phyloP scores from a whole-genome alignment of 1,140 invertebrate species.

The Druon quercuslanigerum region DNA sequence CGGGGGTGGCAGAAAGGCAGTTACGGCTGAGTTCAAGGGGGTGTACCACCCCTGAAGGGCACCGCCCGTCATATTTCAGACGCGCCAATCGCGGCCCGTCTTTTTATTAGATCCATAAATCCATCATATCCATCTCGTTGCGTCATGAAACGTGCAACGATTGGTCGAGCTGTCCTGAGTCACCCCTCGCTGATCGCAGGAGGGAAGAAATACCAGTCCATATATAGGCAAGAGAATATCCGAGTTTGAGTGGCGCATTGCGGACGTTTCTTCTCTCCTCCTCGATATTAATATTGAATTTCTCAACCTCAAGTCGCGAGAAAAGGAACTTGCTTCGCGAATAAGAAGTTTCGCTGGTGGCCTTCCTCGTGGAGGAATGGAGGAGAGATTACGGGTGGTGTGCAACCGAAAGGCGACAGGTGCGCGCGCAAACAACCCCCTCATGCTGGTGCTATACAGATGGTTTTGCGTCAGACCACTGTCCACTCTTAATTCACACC shows the following conservation, averaged over 20 bases:
- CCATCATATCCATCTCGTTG: slow-evolving; percentile 75
- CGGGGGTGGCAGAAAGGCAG: slow-evolving; percentile 58
- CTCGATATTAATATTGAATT: slow-evolving; percentile 73
- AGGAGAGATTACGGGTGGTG: background rate
- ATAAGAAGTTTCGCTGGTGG: background rate
- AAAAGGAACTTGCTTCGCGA: slow-evolving; percentile 5
- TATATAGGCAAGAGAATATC: slow-evolving; percentile 16
- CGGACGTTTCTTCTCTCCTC: slow-evolving; percentile 64
- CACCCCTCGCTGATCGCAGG: slow-evolving; percentile 45
- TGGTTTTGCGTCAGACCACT: slow-evolving; percentile 55
- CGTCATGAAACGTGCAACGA: slow-evolving; percentile 54
- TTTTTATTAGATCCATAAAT: slow-evolving; percentile 78
- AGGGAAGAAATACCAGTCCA: slow-evolving; percentile 37
- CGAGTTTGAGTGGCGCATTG: slow-evolving; percentile 67
- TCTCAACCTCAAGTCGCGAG: slow-evolving; percentile 47
- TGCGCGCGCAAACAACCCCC: slow-evolving; percentile 56
- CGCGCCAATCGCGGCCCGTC: slow-evolving; percentile 71
- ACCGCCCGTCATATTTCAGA: slow-evolving; percentile 75
- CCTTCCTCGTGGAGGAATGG: slow-evolving; percentile 18
- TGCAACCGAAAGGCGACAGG: slow-evolving; percentile 22
- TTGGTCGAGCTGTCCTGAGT: slow-evolving; percentile 62
- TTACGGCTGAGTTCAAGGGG: slow-evolving; percentile 69
- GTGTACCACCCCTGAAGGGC: slow-evolving; percentile 64
- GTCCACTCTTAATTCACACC: slow-evolving; percentile 51
- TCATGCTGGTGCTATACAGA: slow-evolving; percentile 40